A percentile compares a stretch with the other conserved stretches of the same genome.
These are phyloP conservation scores for Willowsia nigromaculata DNA, from an alignment of 2,888 invertebrate genomes.

Conservation along the genomic window DNA sequence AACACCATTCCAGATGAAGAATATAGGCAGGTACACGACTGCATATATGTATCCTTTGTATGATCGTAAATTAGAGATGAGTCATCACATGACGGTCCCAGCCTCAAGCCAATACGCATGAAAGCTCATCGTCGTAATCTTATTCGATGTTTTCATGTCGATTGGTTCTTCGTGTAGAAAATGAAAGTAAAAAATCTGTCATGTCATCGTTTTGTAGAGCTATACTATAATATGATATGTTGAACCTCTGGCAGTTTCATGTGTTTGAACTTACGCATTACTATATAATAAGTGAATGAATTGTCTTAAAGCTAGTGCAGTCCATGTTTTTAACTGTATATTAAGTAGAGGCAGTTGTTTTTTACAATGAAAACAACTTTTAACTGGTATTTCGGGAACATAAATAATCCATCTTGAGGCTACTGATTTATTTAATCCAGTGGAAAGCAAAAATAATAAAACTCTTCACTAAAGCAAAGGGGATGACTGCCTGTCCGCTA, in stretches of 20 bases:
- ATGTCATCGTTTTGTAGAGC: background rate
- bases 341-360: background rate
- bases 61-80: constrained; percentile 1
- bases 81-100: background rate
- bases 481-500: too few relatives aligned
- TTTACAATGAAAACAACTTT: background rate
- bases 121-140: background rate
- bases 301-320: too few relatives aligned
- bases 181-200: background rate
- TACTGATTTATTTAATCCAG: background rate
- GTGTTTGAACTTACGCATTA: too few relatives aligned
- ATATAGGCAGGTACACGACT: background rate
- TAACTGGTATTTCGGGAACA: constrained; percentile 28
- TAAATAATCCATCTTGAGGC: constrained; percentile 6
- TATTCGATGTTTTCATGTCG: background rate
- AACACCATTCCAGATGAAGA: too few relatives aligned
- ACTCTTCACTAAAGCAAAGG: background rate
- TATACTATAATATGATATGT: background rate
- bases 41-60: background rate
- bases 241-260: too few relatives aligned
- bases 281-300: too few relatives aligned
- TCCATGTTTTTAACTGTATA: too few relatives aligned
- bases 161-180: background rate
- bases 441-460: background rate
- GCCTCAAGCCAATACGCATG: background rate